Evolutionary conservation across 1,140 invertebrate species (phyloP).

Genomic region (Trinorchestia longiramus): DNA sequence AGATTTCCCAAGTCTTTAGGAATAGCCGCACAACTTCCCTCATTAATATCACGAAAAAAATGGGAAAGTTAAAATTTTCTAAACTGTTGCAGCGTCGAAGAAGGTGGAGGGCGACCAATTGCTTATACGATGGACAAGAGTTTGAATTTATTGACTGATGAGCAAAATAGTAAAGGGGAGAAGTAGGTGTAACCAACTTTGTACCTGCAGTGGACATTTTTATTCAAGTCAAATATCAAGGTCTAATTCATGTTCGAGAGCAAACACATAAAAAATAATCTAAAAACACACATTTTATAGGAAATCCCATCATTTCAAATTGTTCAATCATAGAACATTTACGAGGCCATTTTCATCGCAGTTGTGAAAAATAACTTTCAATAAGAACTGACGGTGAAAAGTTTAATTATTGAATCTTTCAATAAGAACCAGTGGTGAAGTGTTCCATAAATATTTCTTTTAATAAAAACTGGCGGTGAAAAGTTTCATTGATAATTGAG

Average conservation of each 20-base stretch:
- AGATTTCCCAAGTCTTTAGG: neutral
- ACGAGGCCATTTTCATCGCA: neutral
- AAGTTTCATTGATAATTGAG: neutral
- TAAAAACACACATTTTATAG: neutral
- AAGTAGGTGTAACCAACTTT: neutral
- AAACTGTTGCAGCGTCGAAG: neutral
- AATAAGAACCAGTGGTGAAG: too few species aligned
- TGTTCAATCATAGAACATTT: neutral
- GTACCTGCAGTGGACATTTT: neutral
- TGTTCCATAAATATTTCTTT: too few species aligned
- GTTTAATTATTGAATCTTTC: neutral
- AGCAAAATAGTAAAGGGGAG: neutral
- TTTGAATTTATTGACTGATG: neutral
- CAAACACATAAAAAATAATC: neutral
- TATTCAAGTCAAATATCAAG: neutral
- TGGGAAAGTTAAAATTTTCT: neutral
- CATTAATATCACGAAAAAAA: constrained; percentile 40
- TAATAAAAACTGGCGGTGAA: neutral
- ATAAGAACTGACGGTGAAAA: neutral
- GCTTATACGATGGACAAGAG: neutral
- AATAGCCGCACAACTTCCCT: constrained; percentile 13
- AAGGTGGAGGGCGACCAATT: neutral
- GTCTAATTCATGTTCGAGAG: neutral
- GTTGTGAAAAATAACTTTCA: neutral
- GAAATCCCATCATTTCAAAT: neutral